Percentiles rank a stretch among this genome's conserved stretches.
Evolutionary conservation across 2,888 invertebrate species (phyloP).

Genomic region (Ophion obscuratus): DNA sequence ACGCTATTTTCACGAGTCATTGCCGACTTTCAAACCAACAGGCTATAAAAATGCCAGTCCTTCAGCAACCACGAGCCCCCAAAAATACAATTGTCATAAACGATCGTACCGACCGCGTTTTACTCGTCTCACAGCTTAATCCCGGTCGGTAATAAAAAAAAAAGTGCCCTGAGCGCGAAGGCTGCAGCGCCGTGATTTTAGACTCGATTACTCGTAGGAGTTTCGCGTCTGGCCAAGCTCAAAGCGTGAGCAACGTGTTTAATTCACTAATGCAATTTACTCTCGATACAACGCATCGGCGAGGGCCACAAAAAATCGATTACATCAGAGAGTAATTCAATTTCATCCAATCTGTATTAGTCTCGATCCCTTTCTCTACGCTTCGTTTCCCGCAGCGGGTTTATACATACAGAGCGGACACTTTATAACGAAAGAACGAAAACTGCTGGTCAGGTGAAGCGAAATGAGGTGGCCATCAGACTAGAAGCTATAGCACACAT

Average conservation of each 20-base stretch:
- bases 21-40: too few species aligned
- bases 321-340: constrained; percentile 57
- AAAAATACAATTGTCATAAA: too few species aligned
- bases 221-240: constrained; percentile 12
- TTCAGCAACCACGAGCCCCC: too few species aligned
- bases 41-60: too few species aligned
- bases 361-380: constrained; percentile 40
- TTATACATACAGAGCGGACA: constrained; percentile 52
- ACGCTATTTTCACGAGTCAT: too few species aligned
- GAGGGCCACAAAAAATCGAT: constrained; percentile 32
- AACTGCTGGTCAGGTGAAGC: constrained; percentile 55
- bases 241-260: constrained; percentile 1
- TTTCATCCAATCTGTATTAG: constrained; percentile 56
- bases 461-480: constrained; percentile 58
- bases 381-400: constrained; percentile 42
- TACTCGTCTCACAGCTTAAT: too few species aligned
- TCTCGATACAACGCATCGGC: constrained; percentile 31
- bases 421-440: constrained; percentile 55
- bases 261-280: constrained; percentile 39
- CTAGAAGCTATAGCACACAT: constrained; percentile 36
- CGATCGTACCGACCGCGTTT: too few species aligned
- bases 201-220: neutral
- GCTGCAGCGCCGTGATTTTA: neutral
- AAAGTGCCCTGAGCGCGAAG: neutral
- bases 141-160: neutral